Conservation (phyloP, 1,140 invertebrate species). For the Vollenhovia emeryi region DNA sequence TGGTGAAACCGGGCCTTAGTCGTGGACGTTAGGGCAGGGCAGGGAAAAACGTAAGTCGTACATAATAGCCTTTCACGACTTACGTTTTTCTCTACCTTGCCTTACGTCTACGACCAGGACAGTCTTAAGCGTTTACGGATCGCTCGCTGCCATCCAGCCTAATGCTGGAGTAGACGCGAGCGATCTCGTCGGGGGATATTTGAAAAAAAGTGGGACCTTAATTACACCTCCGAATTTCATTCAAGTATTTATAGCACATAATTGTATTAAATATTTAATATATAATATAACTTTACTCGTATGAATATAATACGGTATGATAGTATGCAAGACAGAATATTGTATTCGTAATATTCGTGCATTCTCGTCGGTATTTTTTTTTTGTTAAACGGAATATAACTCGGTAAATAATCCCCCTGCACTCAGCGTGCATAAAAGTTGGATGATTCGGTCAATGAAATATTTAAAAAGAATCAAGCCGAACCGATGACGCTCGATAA, state of each 20-base stretch:
- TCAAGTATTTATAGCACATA: too few species aligned
- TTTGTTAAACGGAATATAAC: not conserved
- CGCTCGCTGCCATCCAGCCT: too few species aligned
- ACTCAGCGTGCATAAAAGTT: not conserved
- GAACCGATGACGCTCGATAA: not conserved
- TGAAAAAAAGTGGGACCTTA: not conserved
- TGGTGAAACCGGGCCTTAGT: too few species aligned
- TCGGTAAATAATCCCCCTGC: not conserved
- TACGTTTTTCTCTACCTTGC: too few species aligned
- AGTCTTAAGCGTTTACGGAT: too few species aligned
- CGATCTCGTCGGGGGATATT: not conserved
- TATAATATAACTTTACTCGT: not conserved
- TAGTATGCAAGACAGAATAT: not conserved
- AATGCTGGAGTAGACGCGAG: too few species aligned
- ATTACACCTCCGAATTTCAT: too few species aligned
- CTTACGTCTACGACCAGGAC: too few species aligned
- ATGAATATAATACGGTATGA: not conserved
- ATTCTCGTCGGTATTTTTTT: not conserved
- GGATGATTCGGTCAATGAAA: not conserved
- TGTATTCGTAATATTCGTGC: not conserved
- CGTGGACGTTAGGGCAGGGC: too few species aligned
- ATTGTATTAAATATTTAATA: constrained; percentile 17
- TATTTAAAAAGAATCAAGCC: not conserved
- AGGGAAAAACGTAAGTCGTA: too few species aligned
- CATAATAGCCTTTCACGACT: too few species aligned